Evolutionary conservation across 2,797 vertebrate genomes (phyloP).

Genomic region (Psittacula echo): DNA sequence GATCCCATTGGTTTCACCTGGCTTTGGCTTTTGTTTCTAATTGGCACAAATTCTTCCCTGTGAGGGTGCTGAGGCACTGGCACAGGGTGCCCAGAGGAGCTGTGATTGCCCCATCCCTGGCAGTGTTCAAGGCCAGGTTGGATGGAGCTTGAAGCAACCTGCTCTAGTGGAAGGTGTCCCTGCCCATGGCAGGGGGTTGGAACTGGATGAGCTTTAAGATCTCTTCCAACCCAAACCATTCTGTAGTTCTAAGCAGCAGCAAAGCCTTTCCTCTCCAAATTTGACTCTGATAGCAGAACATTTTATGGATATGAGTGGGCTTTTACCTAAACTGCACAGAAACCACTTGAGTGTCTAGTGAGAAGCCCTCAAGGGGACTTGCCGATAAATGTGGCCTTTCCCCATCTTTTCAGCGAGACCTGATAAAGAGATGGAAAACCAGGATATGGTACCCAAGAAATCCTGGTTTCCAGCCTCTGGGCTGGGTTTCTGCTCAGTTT

Average conservation of each 20-base stretch:
- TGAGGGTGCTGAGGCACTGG: neutral
- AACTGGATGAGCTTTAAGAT: neutral
- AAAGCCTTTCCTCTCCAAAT: neutral
- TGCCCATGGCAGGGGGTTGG: neutral
- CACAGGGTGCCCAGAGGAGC: neutral
- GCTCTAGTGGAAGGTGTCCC: neutral
- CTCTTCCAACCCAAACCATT: neutral
- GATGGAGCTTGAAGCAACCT: neutral
- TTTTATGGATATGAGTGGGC: neutral
- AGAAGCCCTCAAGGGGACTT: neutral
- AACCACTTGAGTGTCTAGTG: neutral
- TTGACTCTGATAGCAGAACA: neutral
- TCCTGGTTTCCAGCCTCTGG: neutral
- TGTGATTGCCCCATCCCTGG: neutral
- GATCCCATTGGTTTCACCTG: fast-evolving
- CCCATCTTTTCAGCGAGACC: neutral
- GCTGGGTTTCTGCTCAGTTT: neutral
- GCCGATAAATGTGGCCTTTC: neutral
- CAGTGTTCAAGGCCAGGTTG: neutral
- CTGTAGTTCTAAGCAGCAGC: neutral
- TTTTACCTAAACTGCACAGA: neutral
- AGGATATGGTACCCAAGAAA: neutral
- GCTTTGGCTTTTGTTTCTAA: neutral
- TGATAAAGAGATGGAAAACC: neutral
- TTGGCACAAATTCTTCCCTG: neutral